Conservation (phyloP, 2,888 invertebrate species). For the Eilema griseolum region DNA sequence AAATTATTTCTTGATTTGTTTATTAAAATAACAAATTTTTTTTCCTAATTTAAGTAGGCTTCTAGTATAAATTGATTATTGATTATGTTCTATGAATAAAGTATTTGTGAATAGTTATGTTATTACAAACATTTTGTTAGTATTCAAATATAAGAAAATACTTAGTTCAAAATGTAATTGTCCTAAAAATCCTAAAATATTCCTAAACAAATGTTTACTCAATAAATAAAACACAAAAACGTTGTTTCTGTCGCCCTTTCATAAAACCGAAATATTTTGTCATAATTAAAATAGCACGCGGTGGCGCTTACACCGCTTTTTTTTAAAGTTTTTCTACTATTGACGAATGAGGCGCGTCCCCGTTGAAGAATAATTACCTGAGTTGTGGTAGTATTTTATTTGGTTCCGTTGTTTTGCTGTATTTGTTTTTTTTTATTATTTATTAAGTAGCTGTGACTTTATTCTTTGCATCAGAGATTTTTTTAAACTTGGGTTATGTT, state of each 20-base stretch:
- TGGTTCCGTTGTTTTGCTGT: constrained; percentile 18
- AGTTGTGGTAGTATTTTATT: constrained; percentile 17
- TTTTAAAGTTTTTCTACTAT: constrained; percentile 58
- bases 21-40: too few relatives aligned
- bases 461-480: too few relatives aligned
- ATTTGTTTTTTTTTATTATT: not conserved
- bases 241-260: constrained; percentile 59
- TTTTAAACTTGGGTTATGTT: too few relatives aligned
- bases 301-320: constrained; percentile 76
- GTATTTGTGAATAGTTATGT: too few relatives aligned
- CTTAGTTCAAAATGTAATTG: not conserved
- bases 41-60: too few relatives aligned
- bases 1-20: too few relatives aligned
- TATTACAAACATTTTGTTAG: too few relatives aligned
- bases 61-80: too few relatives aligned
- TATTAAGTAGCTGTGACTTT: too few relatives aligned
- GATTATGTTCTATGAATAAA: too few relatives aligned
- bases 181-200: not conserved
- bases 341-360: constrained; percentile 54
- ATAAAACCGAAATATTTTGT: constrained; percentile 81
- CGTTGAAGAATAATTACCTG: constrained; percentile 28
- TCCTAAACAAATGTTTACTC: constrained; percentile 21
- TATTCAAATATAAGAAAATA: too few relatives aligned
- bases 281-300: constrained; percentile 70
- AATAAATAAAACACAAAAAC: constrained; percentile 69